These are phyloP conservation scores for Phyllotis vaccarum DNA, from an alignment of 2,797 vertebrate species.

Conservation along the genomic window DNA sequence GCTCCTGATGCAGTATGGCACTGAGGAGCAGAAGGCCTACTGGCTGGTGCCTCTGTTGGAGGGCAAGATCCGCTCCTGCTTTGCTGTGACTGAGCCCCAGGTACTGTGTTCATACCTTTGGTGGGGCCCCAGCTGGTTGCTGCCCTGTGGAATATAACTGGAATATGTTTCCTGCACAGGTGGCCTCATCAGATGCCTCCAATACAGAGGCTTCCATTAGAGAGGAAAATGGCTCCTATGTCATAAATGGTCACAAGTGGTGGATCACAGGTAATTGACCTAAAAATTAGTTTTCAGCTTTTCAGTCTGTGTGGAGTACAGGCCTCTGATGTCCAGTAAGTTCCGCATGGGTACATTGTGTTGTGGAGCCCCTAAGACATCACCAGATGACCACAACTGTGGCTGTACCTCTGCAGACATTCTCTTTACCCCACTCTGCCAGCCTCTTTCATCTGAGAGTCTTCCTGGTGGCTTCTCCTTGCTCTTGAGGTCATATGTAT, in stretches of 20 bases:
- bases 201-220: constrained; percentile 86
- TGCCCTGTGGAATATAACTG: rapidly evolving
- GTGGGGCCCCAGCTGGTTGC: rapidly evolving
- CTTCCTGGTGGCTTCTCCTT: neutral
- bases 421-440: neutral
- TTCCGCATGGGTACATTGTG: neutral
- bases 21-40: constrained; percentile 82
- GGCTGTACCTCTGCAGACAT: neutral
- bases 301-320: neutral
- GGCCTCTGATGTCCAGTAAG: neutral
- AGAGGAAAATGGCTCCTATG: constrained; percentile 78
- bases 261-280: constrained; percentile 86
- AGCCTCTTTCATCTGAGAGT: neutral
- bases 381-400: neutral
- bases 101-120: constrained; percentile 40
- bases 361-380: neutral
- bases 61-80: constrained; percentile 85
- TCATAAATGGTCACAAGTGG: constrained; percentile 87
- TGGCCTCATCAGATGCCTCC: constrained; percentile 87
- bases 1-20: constrained; percentile 84
- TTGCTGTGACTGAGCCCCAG: constrained; percentile 87
- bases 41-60: constrained; percentile 85
- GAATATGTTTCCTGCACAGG: constrained; percentile 71
- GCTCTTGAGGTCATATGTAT: neutral
- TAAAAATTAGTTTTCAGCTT: neutral